Evolutionary conservation across 2,888 invertebrate species (phyloP), one percentile per base, ranked within the genome.

Genomic region (Apodemia mormo): DNA sequence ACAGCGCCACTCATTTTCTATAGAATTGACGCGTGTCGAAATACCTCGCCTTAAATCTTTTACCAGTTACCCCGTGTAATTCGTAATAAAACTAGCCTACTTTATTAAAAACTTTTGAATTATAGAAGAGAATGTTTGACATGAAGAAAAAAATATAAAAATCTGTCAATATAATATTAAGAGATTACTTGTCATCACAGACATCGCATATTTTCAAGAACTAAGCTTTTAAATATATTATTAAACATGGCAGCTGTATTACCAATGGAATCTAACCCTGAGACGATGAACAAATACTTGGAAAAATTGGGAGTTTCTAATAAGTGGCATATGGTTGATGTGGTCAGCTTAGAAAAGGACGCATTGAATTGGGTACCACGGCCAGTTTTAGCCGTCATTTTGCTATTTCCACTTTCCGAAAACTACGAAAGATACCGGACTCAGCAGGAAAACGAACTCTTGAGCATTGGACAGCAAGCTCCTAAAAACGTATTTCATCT

Each of bases 331-430:
- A 95, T 99, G 81, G 95, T 96, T 56, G 99, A 99, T 93, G 97
- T 99, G n/a, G 97, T 96, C 79, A 97, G 98, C 0, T 92, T 99
- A 76, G 99, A 99, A 75, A 94, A 95, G 0, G 98, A 98, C 68
- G 92, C 97, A 69, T 90, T 99, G 70, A 94, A 94, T 33, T 96
- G 96, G 95, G 95, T 99, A 43, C 98, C 98, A 0, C 95, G 95
- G 71, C 99, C 99, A 0, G 97, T 97, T 0, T 87, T 96, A 66
- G 97, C 98, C 3, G 94, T 99, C 0, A 95, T 99, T 76, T 94
- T 99, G 40, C 94, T 99, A 0, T 98, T 97, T 85, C 99, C 99
- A 0, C 95, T 96, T 72, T 96, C 96, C 65, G 96, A 96, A 67
- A 94, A 96, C 94, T 96, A 96, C 81, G 96, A 96, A 79, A 92